Conservation (phyloP, 2,113 vertebrate species). For the Oryzias woworae region DNA sequence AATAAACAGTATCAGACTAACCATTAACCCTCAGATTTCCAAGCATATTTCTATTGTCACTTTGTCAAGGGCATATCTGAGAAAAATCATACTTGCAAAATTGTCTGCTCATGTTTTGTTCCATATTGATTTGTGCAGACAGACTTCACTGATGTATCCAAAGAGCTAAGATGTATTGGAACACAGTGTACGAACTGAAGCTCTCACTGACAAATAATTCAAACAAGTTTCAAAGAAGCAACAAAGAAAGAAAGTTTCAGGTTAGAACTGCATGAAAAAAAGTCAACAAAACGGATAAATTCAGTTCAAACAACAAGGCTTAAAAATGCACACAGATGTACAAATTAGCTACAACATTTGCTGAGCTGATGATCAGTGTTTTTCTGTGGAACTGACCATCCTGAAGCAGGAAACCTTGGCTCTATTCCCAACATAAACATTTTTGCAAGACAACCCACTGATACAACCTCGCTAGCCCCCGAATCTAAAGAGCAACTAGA, state of each 20-base stretch:
- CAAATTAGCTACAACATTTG: not conserved
- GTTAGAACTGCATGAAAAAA: not conserved
- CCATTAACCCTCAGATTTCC: no score
- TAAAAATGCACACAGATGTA: not conserved
- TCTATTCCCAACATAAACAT: not conserved
- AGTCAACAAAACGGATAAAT: not conserved
- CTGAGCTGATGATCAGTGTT: not conserved
- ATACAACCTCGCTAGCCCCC: not conserved
- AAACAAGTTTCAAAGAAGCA: not conserved
- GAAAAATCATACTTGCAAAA: no score
- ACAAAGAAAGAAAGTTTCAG: not conserved
- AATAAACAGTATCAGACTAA: not conserved
- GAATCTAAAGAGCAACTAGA: not conserved
- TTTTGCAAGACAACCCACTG: not conserved
- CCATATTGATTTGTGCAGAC: no score
- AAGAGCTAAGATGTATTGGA: no score
- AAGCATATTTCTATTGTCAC: no score
- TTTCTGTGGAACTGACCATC: not conserved
- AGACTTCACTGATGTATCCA: no score
- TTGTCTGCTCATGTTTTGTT: no score
- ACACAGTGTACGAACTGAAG: not conserved
- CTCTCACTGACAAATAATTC: not conserved
- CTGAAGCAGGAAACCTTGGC: not conserved
- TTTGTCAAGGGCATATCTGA: no score
- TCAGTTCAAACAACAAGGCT: slow-evolving; percentile 12